These are phyloP conservation scores for Fabriciana adippe DNA, from an alignment of 2,888 invertebrate species.

Conservation along the genomic window DNA sequence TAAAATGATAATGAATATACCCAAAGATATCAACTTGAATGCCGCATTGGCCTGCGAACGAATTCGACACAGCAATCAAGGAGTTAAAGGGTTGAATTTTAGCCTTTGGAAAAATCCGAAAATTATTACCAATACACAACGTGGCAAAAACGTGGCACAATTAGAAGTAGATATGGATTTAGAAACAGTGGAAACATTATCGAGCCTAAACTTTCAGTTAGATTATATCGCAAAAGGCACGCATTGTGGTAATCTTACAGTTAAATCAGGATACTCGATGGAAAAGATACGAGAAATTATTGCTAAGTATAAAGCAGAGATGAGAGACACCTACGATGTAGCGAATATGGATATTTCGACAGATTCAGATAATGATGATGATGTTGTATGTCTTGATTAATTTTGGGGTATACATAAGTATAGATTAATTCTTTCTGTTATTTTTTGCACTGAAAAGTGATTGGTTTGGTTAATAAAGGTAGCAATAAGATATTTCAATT, in stretches of 20 bases:
- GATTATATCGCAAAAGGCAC: constrained; percentile 53
- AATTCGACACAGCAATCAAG: constrained; percentile 60
- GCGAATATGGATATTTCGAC: constrained; percentile 70
- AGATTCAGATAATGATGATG: constrained; percentile 55
- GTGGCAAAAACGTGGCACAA: not conserved
- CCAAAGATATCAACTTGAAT: constrained; percentile 40
- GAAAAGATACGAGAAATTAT: constrained; percentile 51
- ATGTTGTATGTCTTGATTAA: constrained; percentile 46
- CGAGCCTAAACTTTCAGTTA: constrained; percentile 53
- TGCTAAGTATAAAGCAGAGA: constrained; percentile 55
- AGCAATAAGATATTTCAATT: not conserved
- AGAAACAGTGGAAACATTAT: constrained; percentile 62
- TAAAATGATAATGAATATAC: constrained; percentile 51
- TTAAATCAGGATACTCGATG: constrained; percentile 51
- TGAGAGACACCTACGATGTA: constrained; percentile 62
- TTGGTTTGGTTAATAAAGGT: constrained; percentile 6
- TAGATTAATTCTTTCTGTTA: not conserved
- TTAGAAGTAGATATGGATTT: constrained; percentile 60
- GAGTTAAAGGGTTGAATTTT: constrained; percentile 64
- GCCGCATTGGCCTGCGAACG: constrained; percentile 48
- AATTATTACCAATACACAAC: constrained; percentile 16
- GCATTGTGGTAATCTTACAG: constrained; percentile 39
- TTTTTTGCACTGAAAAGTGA: not conserved
- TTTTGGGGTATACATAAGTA: not conserved
- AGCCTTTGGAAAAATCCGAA: constrained; percentile 58